A percentile compares a stretch with the other conserved stretches of the same genome.
phyloP scores from a whole-genome alignment of 2,797 vertebrate genomes.

The Emydoidea blandingii region DNA sequence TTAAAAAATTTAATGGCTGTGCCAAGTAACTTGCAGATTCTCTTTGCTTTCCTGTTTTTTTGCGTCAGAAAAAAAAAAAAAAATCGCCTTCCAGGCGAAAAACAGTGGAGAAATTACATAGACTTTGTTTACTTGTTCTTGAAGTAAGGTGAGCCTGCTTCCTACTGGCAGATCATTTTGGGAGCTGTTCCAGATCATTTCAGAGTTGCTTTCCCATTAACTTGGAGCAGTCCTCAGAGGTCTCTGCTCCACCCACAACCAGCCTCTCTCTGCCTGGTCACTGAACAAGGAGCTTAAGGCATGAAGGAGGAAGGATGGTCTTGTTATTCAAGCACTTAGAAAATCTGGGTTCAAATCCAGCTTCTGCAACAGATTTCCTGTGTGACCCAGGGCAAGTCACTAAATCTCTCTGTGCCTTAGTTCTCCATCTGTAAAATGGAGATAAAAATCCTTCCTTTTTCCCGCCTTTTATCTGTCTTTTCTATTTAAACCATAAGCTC shows the following conservation, averaged over 20 bases:
- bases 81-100: background rate
- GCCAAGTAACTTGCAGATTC: background rate
- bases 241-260: slow-evolving; percentile 42
- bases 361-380: background rate
- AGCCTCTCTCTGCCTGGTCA: slow-evolving; percentile 30
- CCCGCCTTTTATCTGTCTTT: background rate
- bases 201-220: slow-evolving; percentile 15
- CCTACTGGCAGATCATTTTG: background rate
- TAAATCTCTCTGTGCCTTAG: background rate
- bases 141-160: slow-evolving; percentile 26
- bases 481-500: background rate
- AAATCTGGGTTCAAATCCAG: background rate
- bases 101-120: background rate
- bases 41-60: slow-evolving; percentile 15
- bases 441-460: background rate
- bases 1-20: background rate
- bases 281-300: background rate
- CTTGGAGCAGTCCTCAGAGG: background rate
- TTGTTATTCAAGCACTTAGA: background rate
- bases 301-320: background rate
- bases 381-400: background rate
- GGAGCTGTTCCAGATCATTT: slow-evolving; percentile 40
- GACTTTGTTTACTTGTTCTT: slow-evolving; percentile 19
- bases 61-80: background rate
- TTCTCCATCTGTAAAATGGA: background rate